A percentile compares a stretch with the other conserved stretches of the same genome.
phyloP scores from a whole-genome alignment of 2,888 invertebrate genomes.

The Caenorhabditis afra region DNA sequence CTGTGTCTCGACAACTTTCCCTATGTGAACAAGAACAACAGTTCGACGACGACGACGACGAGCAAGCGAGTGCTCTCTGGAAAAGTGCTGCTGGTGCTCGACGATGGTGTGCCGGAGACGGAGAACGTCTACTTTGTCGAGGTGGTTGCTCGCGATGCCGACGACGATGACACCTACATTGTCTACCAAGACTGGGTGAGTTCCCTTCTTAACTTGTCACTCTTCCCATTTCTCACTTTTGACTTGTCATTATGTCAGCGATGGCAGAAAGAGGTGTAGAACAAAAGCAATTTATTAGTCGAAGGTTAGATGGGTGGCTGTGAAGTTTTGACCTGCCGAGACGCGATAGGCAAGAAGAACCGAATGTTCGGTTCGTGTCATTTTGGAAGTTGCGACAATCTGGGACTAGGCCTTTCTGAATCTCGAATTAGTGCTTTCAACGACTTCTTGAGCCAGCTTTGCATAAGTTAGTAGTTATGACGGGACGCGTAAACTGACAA shows the following conservation, averaged over 20 bases:
- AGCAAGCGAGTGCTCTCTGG: conserved; percentile 35
- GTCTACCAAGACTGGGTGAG: conserved; percentile 59
- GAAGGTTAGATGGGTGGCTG: conserved; percentile 41
- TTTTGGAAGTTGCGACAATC: conserved; percentile 29
- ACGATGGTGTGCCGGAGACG: conserved; percentile 21
- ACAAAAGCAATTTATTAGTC: conserved; percentile 50
- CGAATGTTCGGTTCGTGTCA: background rate
- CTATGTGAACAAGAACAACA: conserved; percentile 13
- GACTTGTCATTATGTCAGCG: conserved; percentile 24
- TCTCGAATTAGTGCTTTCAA: conserved; percentile 46
- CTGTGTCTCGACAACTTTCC: conserved; percentile 47
- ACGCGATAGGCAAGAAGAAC: background rate
- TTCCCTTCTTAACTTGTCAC: background rate
- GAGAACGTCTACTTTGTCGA: conserved; percentile 55
- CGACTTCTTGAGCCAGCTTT: conserved; percentile 54
- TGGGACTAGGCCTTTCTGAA: conserved; percentile 32
- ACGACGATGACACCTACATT: conserved; percentile 49
- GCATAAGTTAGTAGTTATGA: conserved; percentile 60
- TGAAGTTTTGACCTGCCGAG: background rate
- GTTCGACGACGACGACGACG: background rate
- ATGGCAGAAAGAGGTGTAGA: conserved; percentile 6
- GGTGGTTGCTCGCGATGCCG: conserved; percentile 48
- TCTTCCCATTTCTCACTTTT: background rate
- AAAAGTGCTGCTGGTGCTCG: conserved; percentile 30
- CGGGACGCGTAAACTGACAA: conserved; percentile 6